Evolutionary conservation across 2,113 vertebrate genomes (phyloP), one percentile per base, ranked within the genome.

Genomic region (Chionis minor): DNA sequence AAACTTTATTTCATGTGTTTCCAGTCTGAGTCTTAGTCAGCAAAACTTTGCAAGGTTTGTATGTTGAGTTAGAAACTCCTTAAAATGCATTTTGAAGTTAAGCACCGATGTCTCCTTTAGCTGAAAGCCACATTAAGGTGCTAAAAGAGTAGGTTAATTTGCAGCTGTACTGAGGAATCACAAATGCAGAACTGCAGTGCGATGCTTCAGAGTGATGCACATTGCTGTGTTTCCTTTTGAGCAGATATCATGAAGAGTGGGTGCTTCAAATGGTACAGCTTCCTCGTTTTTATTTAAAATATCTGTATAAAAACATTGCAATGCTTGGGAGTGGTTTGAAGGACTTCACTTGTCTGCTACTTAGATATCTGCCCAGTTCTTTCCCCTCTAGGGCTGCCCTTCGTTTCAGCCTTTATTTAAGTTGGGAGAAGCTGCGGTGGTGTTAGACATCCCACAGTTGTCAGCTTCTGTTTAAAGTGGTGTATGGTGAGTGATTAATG

Each of bases 401-500:
- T 87, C 10, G 0, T 78, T 87, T 88, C 70, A 67, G 72, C 79
- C 69, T 35, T 58, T n/a, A 13, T 77, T 95, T 67, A 62, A 87
- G 87, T 23, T n/a, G 44, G 49, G 58, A 82, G 96, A 84, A 95
- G 86, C 94, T 88, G 74, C 6, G 24, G 51, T 82, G 65, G 66
- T 65, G 69, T 66, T 78, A 51, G 84, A 89, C 93, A 58, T 92
- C 91, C 75, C 63, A 65, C 66, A 92, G 67, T 65, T 45, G 14
- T 92, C 87, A 90, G 81, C 96, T 94, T 96, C 88, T 93, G 87
- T 91, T 81, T 52, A 84, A 88, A 94, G 85, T 22, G 59, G 70
- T 58, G 63, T 69, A 38, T 66, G 86, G 56, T 95, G 82, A 98
- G 89, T 97, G 90, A 97, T 95, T 86, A 96, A 95, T 94, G 96